A percentile compares a stretch with the other conserved stretches of the same genome.
phyloP scores from a whole-genome alignment of 2,113 vertebrate species.

The Cynocephalus volans region DNA sequence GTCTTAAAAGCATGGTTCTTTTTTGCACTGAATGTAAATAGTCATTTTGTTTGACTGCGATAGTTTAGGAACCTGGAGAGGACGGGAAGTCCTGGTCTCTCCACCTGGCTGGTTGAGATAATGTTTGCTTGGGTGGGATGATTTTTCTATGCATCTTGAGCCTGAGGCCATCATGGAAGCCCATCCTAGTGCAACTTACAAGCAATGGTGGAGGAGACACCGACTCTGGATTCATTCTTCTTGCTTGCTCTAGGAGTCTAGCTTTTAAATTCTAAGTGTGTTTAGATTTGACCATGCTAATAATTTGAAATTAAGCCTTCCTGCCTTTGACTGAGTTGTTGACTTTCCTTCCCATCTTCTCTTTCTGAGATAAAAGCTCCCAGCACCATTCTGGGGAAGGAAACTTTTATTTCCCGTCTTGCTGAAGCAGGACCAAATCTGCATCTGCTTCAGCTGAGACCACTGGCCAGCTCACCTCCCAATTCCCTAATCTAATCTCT shows the following conservation, averaged over 20 bases:
- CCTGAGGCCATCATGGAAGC: accelerated
- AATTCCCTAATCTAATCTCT: constrained; percentile 93
- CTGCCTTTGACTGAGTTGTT: constrained; percentile 14
- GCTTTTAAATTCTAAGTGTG: background rate
- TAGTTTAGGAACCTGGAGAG: background rate
- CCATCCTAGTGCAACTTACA: too few species aligned
- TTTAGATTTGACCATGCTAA: background rate
- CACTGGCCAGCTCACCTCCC: constrained; percentile 88
- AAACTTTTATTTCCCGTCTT: constrained; percentile 57
- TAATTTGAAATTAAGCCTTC: constrained; percentile 31
- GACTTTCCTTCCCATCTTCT: background rate
- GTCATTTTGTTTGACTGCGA: background rate
- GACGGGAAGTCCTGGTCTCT: background rate
- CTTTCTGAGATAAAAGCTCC: background rate
- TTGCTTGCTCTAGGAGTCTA: background rate
- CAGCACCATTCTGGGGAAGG: background rate
- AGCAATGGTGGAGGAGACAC: background rate
- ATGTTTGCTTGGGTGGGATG: background rate
- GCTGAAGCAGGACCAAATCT: constrained; percentile 77
- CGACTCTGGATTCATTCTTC: background rate
- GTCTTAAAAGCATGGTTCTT: background rate
- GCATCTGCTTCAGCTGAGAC: constrained; percentile 82
- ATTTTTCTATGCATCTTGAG: background rate
- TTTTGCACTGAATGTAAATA: background rate
- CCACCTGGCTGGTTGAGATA: background rate